These are phyloP conservation scores for Koerneria pararmatus DNA, from an alignment of 2,888 invertebrate genomes.

Conservation along the genomic window DNA sequence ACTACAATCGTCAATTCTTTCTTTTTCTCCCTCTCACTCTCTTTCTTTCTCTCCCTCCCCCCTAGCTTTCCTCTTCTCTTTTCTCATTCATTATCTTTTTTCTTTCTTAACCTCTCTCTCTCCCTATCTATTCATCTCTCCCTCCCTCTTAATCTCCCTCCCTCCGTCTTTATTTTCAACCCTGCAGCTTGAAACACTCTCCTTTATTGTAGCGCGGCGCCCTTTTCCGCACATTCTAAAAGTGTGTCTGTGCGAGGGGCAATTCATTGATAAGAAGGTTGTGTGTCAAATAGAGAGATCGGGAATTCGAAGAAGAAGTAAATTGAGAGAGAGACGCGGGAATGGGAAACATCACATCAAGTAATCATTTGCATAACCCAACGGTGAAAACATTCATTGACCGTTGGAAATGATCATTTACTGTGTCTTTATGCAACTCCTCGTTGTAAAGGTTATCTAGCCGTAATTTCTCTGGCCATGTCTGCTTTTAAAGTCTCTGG, in stretches of 20 bases:
- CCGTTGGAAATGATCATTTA: no score
- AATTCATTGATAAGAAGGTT: no score
- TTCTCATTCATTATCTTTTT: neutral
- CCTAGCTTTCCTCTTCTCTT: conserved; percentile 15
- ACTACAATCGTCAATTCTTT: neutral
- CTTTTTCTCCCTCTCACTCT: conserved; percentile 14
- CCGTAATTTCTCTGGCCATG: neutral
- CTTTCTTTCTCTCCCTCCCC: conserved; percentile 9
- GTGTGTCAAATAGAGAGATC: no score
- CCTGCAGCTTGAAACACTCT: neutral
- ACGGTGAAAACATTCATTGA: no score
- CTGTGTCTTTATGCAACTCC: no score
- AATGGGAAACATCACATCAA: no score
- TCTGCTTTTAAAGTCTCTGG: neutral
- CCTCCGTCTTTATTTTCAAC: conserved; percentile 4
- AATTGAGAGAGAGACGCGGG: no score
- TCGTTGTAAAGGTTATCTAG: neutral
- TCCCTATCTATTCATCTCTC: neutral
- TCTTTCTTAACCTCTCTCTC: neutral
- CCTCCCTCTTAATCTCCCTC: conserved; percentile 22
- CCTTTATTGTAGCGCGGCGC: neutral
- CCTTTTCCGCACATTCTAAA: conserved; percentile 1
- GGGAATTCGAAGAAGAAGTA: no score
- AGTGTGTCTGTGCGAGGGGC: conserved; percentile 3
- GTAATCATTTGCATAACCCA: no score